Conservation (phyloP, 2,888 invertebrate species). For the Drosophila ezoana region DNA sequence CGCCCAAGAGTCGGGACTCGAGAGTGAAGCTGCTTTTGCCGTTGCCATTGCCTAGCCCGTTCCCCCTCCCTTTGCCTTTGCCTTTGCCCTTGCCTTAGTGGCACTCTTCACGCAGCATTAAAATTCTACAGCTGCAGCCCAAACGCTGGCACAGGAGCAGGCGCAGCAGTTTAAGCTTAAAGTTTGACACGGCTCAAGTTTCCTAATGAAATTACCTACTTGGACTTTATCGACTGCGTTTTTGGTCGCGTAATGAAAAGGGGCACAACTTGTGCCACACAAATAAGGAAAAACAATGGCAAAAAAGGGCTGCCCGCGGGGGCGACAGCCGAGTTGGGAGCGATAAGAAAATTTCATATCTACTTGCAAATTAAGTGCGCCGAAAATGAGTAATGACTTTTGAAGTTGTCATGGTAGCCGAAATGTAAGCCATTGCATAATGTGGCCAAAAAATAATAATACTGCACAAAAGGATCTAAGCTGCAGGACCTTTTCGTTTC, state of each 20-base stretch:
- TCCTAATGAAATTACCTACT: conserved; percentile 81
- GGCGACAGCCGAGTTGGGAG: conserved; percentile 2
- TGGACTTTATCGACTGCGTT: conserved; percentile 53
- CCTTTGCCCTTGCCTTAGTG: conserved; percentile 19
- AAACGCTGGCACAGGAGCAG: conserved; percentile 7
- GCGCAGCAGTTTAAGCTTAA: conserved; percentile 68
- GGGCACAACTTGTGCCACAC: conserved; percentile 57
- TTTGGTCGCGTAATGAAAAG: conserved; percentile 57
- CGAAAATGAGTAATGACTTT: conserved; percentile 80
- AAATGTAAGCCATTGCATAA: conserved; percentile 46
- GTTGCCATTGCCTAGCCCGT: conserved; percentile 5
- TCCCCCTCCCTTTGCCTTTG: conserved; percentile 16
- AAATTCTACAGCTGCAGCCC: conserved; percentile 68
- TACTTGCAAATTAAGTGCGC: conserved; percentile 73
- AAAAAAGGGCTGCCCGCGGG: conserved; percentile 9
- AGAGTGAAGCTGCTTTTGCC: conserved; percentile 26
- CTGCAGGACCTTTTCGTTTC: conserved; percentile 31
- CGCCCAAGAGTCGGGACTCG: conserved; percentile 40
- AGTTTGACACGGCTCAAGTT: conserved; percentile 80
- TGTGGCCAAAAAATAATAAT: conserved; percentile 47
- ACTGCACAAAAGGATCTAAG: conserved; percentile 17
- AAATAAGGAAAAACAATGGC: conserved; percentile 14
- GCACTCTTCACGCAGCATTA: conserved; percentile 70
- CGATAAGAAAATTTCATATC: conserved; percentile 75
- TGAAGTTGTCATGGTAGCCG: conserved; percentile 68